Percentiles rank a stretch among this genome's conserved stretches.
Conservation (phyloP, 1,140 invertebrate genomes). For the Bombus sylvicola region DNA sequence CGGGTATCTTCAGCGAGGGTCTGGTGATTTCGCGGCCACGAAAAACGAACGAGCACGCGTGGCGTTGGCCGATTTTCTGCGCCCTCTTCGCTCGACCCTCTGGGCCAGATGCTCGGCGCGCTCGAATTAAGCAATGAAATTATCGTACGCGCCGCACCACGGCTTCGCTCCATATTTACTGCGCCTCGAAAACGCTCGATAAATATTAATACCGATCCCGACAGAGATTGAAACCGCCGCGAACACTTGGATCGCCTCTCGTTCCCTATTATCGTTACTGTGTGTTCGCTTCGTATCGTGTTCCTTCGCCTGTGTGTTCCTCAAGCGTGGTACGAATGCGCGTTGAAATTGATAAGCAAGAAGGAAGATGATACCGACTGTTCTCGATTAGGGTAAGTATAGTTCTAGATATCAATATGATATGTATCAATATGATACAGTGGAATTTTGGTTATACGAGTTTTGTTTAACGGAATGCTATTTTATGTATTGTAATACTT, state of each 20-base stretch:
- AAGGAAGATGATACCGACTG: too few species aligned
- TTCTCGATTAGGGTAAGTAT: too few species aligned
- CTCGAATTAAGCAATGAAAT: conserved; percentile 55
- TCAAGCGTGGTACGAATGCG: neutral
- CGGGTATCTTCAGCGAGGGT: neutral
- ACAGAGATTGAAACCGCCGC: conserved; percentile 26
- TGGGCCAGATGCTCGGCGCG: neutral
- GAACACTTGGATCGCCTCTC: neutral
- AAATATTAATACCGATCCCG: conserved; percentile 43
- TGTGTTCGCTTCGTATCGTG: too few species aligned
- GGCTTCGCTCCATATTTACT: conserved; percentile 26
- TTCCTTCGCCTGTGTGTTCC: neutral
- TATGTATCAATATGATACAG: too few species aligned
- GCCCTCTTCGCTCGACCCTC: neutral
- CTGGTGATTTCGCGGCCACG: conserved; percentile 27
- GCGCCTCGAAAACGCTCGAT: conserved; percentile 40
- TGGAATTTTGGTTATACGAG: too few species aligned
- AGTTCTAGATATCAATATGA: too few species aligned
- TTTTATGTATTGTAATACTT: too few species aligned
- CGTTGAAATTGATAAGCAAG: too few species aligned
- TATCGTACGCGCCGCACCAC: conserved; percentile 18
- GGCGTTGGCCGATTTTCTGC: conserved; percentile 4
- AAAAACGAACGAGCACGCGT: conserved; percentile 41
- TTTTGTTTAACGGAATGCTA: too few species aligned
- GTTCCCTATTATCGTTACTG: neutral